Evolutionary conservation across 2,113 vertebrate genomes (phyloP), one percentile per base, ranked within the genome.

Genomic region (Chunga burmeisteri): DNA sequence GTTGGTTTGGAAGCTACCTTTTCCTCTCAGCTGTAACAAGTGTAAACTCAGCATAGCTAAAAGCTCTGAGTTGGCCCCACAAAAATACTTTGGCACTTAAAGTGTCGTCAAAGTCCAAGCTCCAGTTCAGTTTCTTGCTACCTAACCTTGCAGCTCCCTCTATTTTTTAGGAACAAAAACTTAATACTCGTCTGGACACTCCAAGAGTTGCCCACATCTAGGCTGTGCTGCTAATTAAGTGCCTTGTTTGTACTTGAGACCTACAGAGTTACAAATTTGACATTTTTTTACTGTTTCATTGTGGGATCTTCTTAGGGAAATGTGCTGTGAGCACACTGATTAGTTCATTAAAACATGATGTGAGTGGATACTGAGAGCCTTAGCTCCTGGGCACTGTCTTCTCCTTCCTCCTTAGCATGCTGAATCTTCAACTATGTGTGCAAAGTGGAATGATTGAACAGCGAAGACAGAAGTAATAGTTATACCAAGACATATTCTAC

Each of bases 1-100:
- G 72, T 11, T 88, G 36, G 27, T 91, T 95, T 97, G 90, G 86
- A 96, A 88, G 81, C 65, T 86, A 94, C 74, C 67, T 94, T 94
- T 96, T 90, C 63, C 75, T 86, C 82, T 96, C 88, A 94, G 68
- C 80, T 95, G 85, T 94, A 88, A 91, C 92, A 92, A 96, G 44
- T 65, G 80, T 94, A 96, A 94, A 92, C 80, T 92, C 86, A 93
- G 83, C 63, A 67, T 46, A 94, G 85, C n/a, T 94, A 50, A 95
- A 77, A 92, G 80, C 59, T 93, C 46, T 77, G 58, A 90, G 27
- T 5, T 96, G 75, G 75, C 67, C 75, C n/a, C 34, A 83, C 66
- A 58, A 90, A 93, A 90, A 58, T 53, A 83, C 53, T 88, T 88
- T 95, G 95, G 94, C 95, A 81, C 19, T 47, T 81, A 46, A 66